These are phyloP conservation scores for Listrodromus nycthemerus DNA, from an alignment of 2,888 invertebrate species.

Conservation along the genomic window DNA sequence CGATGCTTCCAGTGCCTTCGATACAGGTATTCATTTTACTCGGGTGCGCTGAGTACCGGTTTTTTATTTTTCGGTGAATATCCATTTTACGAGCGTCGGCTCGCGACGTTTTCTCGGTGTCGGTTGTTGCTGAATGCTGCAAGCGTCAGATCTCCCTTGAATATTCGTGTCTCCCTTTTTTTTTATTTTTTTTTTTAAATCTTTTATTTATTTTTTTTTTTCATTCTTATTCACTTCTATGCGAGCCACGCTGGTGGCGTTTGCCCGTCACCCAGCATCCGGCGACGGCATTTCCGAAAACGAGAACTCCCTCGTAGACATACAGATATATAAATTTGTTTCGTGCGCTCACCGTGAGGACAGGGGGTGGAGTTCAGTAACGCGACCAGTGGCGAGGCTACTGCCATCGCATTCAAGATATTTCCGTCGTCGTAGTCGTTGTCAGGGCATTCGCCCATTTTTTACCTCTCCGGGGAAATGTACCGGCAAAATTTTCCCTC, in stretches of 20 bases:
- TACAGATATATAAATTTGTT: conserved; percentile 18
- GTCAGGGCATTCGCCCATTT: conserved; percentile 21
- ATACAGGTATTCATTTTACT: no score
- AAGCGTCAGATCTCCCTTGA: neutral
- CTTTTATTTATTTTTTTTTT: neutral
- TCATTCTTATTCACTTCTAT: neutral
- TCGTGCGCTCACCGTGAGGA: neutral
- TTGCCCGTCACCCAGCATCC: conserved; percentile 13
- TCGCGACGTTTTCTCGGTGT: neutral
- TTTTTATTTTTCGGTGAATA: neutral
- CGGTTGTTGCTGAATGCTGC: neutral
- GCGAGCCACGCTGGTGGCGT: conserved; percentile 9
- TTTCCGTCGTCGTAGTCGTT: conserved; percentile 30
- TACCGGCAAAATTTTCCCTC: conserved; percentile 22
- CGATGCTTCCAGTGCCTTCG: no score
- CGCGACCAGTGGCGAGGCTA: conserved; percentile 1
- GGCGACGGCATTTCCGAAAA: conserved; percentile 14
- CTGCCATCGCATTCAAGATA: conserved; percentile 27
- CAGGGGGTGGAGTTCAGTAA: neutral
- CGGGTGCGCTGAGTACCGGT: neutral
- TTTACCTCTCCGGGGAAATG: conserved; percentile 32
- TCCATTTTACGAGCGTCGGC: neutral
- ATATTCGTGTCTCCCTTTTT: neutral
- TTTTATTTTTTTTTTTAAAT: neutral
- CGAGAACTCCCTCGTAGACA: neutral